Base-by-base conservation (phyloP, 2,888 invertebrate species). In the Rhagonycha lutea region DNA sequence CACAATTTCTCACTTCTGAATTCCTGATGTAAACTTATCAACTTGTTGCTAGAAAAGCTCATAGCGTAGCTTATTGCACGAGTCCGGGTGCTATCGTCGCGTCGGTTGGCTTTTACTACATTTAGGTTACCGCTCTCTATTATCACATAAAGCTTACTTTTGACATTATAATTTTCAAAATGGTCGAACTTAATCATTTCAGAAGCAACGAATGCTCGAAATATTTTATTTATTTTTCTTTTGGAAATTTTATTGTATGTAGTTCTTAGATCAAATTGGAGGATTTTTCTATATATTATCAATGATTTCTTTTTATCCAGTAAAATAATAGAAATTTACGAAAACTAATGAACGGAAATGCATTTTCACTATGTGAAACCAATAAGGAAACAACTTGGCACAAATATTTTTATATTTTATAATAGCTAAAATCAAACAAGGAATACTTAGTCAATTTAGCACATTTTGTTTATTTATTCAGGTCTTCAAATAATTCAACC, bases 261-360 rank as follows among this genome's bases (percentile, higher is more conserved):
- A 28, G 26, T 26, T 14, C 26, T 28, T 26, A 28, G 14, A n/a
- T n/a, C 5, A 26, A 23, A 14, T 24, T 18, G 0, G 4, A 60
- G 4, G 8, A 67, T 69, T 77, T 79, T 78, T 78, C 72, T 79
- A 74, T 80, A 71, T 18, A 18, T 18, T 18, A 18, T 18, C 18
- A 18, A 18, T 2, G 18, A 18, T 2, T 2, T 18, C 2, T 18
- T 18, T 18, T 18, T 18, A 18, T 18, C 18, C 18, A 18, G 18
- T 18, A 18, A 18, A 18, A 18, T 18, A 2, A 18, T 18, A 18
- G 1, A 18, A 18, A 2, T 18, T 2, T 18, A 18, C n/a, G n/a
- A n/a, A n/a, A n/a, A n/a, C n/a, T 18, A 18, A 18, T 18, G 18
- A 18, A 2, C 18, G 18, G 18, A 18, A 18, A 18, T 1, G 18